A percentile compares a stretch with the other conserved stretches of the same genome.
phyloP scores from a whole-genome alignment of 2,888 invertebrate species.

The Leptinotarsa rubiginosa region DNA sequence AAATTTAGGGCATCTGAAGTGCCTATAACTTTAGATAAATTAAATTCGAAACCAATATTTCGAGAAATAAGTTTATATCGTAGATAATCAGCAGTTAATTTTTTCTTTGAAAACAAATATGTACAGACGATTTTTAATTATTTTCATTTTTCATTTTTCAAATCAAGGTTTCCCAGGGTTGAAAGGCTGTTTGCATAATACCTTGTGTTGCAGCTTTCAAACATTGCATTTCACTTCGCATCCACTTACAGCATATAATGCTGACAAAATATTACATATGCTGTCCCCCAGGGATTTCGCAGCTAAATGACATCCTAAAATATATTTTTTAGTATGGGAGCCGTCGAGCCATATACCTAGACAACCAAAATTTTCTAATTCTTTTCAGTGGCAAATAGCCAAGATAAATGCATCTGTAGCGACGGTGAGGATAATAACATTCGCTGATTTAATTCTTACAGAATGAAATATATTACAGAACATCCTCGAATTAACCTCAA shows the following conservation, averaged over 20 bases:
- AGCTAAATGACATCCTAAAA: slow-evolving; percentile 32
- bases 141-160: too few relatives aligned
- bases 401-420: background rate
- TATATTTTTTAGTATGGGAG: slow-evolving; percentile 23
- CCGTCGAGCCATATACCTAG: slow-evolving; percentile 31
- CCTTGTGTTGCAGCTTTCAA: too few relatives aligned
- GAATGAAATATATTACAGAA: slow-evolving; percentile 51
- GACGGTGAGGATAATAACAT: slow-evolving; percentile 27
- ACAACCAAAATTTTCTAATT: slow-evolving; percentile 29
- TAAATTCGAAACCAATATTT: slow-evolving; percentile 38
- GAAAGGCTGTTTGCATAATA: too few relatives aligned
- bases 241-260: too few relatives aligned
- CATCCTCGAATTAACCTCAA: slow-evolving; percentile 47
- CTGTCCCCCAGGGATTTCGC: background rate
- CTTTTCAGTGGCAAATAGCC: slow-evolving; percentile 15
- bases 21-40: slow-evolving; percentile 47
- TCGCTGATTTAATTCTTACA: slow-evolving; percentile 41
- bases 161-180: too few relatives aligned
- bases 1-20: slow-evolving; percentile 49
- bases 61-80: slow-evolving; percentile 44
- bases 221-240: too few relatives aligned
- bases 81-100: slow-evolving; percentile 41
- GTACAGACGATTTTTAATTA: too few relatives aligned
- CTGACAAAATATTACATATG: too few relatives aligned
- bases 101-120: slow-evolving; percentile 22